These are phyloP conservation scores for Bubo scandiacus DNA, from an alignment of 2,113 vertebrate genomes.

Conservation along the genomic window DNA sequence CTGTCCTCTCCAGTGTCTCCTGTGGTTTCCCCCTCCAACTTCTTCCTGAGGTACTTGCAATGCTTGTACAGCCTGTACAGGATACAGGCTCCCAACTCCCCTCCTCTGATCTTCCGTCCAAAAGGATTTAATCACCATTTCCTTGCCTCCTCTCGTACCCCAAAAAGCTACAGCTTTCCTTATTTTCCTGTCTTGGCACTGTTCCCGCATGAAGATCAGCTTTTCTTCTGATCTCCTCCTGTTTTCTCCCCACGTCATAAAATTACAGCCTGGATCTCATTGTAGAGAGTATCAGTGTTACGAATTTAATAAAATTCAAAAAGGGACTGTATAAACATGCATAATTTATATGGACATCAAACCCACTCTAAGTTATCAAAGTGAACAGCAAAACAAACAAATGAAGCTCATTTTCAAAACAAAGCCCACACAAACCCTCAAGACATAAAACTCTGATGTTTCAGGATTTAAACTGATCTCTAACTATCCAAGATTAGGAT, in stretches of 20 bases:
- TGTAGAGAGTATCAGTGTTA: background rate
- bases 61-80: background rate
- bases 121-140: background rate
- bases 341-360: background rate
- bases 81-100: background rate
- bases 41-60: background rate
- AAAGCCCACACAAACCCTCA: background rate
- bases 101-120: background rate
- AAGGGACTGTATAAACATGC: background rate
- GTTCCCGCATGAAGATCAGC: background rate
- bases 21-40: background rate
- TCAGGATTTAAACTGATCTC: constrained; percentile 24
- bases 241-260: background rate
- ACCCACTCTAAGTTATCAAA: background rate
- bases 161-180: background rate
- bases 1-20: background rate
- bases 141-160: background rate
- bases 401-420: background rate
- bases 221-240: background rate
- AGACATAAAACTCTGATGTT: background rate
- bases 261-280: background rate
- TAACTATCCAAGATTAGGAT: background rate
- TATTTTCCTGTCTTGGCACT: background rate
- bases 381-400: constrained; percentile 18
- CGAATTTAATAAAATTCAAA: background rate